Evolutionary conservation across 1,140 invertebrate species (phyloP), one percentile per base, ranked within the genome.

Genomic region (Trichonephila inaurata): DNA sequence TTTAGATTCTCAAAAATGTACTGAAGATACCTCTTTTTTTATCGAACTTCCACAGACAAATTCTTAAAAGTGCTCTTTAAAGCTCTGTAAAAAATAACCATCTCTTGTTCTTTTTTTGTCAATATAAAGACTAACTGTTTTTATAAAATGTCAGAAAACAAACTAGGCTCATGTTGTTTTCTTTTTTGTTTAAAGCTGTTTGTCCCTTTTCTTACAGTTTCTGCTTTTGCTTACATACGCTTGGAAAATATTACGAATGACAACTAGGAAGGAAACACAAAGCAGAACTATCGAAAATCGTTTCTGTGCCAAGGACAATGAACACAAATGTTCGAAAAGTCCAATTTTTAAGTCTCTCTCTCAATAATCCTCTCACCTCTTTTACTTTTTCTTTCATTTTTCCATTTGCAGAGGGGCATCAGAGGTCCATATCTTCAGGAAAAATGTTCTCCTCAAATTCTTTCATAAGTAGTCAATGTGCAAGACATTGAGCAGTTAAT

Each of bases 251-350:
- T 91, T 33, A 69, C n/a, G 28, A 40, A 24, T 82, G 89, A 91
- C 89, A 91, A 91, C 86, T 5, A 60, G 64, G 58, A n/a, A n/a
- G 44, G 72, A 24, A 89, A 89, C 33, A 19, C 12, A 62, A 51
- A 58, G 19, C n/a, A 81, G 60, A 91, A 82, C 72, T 81, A 91
- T 91, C 89, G 89, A 51, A 91, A 91, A 91, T 91, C 89, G 89
- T 91, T 91, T 61, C n/a, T 28, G n/a, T 33, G 33, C 64, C 72
- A 33, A 14, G 58, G 61, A 88, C 86, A 88, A 66, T 64, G 62
- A 8, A 24, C 28, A 33, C 21, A 14, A 77, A 88, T 28, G 86
- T 12, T 19, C 86, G 60, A 88, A 40, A 40, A 64, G 14, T 66
- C 62, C 51, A 88, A n/a, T 60, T 62, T 61, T 28, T 64, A 44